A percentile compares a stretch with the other conserved stretches of the same genome.
Conservation (phyloP, 2,797 vertebrate genomes). For the Manis javanica region DNA sequence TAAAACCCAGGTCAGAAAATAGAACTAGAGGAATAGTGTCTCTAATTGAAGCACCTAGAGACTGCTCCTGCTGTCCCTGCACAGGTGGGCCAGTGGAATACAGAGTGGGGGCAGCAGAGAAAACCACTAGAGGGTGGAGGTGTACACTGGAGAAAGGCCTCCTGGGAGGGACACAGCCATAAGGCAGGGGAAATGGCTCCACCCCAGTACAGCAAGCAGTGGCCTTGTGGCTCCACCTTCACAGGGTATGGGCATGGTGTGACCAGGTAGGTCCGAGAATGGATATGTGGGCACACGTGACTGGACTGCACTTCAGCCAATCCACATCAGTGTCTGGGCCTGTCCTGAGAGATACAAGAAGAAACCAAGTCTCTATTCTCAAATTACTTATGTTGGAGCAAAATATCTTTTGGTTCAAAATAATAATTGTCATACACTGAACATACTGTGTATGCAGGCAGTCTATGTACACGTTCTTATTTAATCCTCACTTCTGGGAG, state of each 20-base stretch:
- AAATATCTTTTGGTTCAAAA: not conserved
- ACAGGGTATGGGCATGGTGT: not conserved
- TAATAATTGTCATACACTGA: not conserved
- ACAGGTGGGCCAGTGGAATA: not conserved
- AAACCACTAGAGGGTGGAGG: not conserved
- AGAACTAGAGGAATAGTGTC: not conserved
- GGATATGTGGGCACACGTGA: not conserved
- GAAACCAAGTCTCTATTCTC: not conserved
- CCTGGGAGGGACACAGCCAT: not conserved
- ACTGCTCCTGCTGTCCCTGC: not conserved
- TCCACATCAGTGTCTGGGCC: not conserved
- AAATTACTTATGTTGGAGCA: not conserved
- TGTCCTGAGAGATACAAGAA: not conserved
- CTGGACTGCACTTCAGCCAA: not conserved
- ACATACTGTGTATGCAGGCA: not conserved
- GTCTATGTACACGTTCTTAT: not conserved
- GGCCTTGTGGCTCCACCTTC: not conserved
- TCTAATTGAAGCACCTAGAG: not conserved
- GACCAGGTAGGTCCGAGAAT: not conserved
- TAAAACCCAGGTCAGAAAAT: not conserved
- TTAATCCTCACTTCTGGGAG: not conserved
- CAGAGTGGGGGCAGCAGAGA: not conserved
- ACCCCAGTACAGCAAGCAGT: not conserved
- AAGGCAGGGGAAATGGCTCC: not conserved
- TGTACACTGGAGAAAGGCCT: not conserved